A percentile compares a stretch with the other conserved stretches of the same genome.
Evolutionary conservation across 2,888 invertebrate species (phyloP).

Genomic region (Mythimna impura): DNA sequence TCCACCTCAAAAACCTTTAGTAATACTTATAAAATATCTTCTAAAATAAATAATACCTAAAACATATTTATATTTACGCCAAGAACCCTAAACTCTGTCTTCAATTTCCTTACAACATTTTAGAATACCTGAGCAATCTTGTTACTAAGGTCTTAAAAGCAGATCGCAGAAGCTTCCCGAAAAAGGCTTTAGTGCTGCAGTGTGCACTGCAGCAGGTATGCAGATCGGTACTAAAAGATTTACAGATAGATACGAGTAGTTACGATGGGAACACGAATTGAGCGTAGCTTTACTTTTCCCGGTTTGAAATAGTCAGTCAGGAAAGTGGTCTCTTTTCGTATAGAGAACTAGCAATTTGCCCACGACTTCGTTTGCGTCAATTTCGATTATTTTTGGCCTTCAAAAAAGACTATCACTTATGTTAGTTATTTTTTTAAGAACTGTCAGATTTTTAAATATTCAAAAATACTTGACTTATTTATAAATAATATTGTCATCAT

Average conservation of each 20-base stretch:
- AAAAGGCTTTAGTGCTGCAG: conserved; percentile 22
- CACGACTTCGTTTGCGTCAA: too few species aligned
- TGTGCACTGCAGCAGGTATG: conserved; percentile 53
- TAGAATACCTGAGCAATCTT: conserved; percentile 1
- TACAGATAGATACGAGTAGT: conserved; percentile 27
- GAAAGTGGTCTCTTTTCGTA: neutral
- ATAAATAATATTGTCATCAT: too few species aligned
- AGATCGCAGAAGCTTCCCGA: neutral
- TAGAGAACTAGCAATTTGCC: too few species aligned
- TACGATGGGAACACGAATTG: conserved; percentile 30
- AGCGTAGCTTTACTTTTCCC: conserved; percentile 5
- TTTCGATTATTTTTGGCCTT: too few species aligned
- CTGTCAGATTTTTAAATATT: too few species aligned
- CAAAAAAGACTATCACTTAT: too few species aligned
- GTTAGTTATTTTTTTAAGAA: too few species aligned
- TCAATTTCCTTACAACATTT: neutral
- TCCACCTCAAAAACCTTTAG: neutral
- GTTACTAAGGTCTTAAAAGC: conserved; percentile 18
- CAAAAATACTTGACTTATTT: too few species aligned
- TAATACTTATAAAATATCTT: neutral
- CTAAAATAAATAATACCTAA: neutral
- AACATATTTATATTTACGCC: neutral
- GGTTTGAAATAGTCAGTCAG: conserved; percentile 1
- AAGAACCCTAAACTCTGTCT: neutral
- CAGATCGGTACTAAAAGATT: conserved; percentile 55